Evolutionary conservation across 2,888 invertebrate genomes (phyloP).

Genomic region (Idaea aversata): DNA sequence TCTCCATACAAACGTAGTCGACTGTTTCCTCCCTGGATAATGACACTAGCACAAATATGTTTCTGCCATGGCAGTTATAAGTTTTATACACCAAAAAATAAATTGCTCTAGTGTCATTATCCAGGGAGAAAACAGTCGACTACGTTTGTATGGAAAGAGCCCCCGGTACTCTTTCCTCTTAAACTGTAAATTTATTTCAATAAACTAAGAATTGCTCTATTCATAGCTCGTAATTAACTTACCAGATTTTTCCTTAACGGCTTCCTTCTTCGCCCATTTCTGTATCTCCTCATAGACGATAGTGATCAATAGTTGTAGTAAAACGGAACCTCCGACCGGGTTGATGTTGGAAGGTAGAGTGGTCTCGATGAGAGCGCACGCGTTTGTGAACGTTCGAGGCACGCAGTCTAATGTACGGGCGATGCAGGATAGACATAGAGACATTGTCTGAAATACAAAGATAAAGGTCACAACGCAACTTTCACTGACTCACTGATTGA

Average conservation of each 20-base stretch:
- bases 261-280: constrained; percentile 69
- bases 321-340: constrained; percentile 85
- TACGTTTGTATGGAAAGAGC: too few species aligned
- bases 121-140: too few species aligned
- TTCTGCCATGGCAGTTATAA: too few species aligned
- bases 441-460: constrained; percentile 80
- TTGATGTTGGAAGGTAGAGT: constrained; percentile 84
- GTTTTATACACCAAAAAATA: too few species aligned
- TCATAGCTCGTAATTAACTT: constrained; percentile 10
- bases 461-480: too few species aligned
- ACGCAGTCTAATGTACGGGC: constrained; percentile 85
- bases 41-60: too few species aligned
- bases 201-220: constrained; percentile 3
- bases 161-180: too few species aligned
- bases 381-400: constrained; percentile 79
- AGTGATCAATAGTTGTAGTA: constrained; percentile 86
- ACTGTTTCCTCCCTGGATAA: too few species aligned
- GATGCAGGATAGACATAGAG: constrained; percentile 83
- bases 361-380: constrained; percentile 83
- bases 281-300: constrained; percentile 84
- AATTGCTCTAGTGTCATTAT: too few species aligned
- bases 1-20: too few species aligned
- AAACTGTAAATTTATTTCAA: too few species aligned
- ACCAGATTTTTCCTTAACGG: constrained; percentile 58
- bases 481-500: too few species aligned